Percentiles rank a stretch among this genome's conserved stretches.
Conservation (phyloP, 2,113 vertebrate genomes). For the Copsychus sechellarum region DNA sequence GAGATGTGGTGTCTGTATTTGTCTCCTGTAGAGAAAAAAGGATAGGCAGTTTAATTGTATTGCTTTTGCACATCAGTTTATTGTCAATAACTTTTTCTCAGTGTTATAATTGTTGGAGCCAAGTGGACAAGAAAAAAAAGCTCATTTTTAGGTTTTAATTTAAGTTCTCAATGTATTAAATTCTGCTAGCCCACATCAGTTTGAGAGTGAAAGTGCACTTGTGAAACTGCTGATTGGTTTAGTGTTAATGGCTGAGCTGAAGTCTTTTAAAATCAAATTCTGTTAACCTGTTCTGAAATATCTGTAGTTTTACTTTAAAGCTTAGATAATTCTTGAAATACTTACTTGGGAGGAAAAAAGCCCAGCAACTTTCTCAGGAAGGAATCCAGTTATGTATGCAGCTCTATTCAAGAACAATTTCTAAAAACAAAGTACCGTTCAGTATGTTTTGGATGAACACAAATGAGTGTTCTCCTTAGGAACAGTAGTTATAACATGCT, state of each 20-base stretch:
- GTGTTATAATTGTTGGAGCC: not conserved
- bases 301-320: not conserved
- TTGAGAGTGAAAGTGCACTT: not conserved
- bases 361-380: not conserved
- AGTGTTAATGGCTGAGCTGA: slow-evolving; percentile 26
- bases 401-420: not conserved
- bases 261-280: not conserved
- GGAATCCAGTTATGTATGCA: not conserved
- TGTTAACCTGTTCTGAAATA: not conserved
- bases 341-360: not conserved
- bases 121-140: not conserved
- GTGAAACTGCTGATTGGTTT: not conserved
- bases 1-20: not conserved
- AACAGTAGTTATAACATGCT: not conserved
- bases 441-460: not conserved
- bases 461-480: not conserved
- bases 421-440: not conserved
- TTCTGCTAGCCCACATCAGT: not conserved
- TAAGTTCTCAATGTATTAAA: not conserved
- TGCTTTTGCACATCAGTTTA: not conserved
- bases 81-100: not conserved
- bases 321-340: not conserved
- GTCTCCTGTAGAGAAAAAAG: not conserved
- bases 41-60: not conserved
- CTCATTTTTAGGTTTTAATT: not conserved